phyloP scores from a whole-genome alignment of 2,113 vertebrate species.

The Lichenostomus cassidix region DNA sequence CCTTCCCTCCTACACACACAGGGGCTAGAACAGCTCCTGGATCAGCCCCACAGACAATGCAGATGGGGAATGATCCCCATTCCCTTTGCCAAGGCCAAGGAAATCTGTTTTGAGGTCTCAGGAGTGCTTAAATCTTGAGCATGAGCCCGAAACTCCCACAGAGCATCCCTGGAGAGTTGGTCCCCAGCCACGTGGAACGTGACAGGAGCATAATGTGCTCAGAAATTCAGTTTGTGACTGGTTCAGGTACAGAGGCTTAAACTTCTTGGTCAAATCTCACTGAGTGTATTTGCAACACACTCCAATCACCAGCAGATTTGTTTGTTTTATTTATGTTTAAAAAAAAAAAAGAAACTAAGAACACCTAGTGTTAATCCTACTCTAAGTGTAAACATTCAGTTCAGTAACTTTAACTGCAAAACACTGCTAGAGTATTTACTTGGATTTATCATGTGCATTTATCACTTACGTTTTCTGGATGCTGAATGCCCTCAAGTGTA shows the following conservation, averaged over 20 bases:
- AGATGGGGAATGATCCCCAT: not conserved
- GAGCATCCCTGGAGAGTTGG: not conserved
- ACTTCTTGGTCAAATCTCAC: not conserved
- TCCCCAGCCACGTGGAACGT: accelerated
- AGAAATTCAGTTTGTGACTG: not conserved
- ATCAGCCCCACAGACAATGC: not conserved
- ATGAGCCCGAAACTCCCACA: accelerated
- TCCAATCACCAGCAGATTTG: not conserved
- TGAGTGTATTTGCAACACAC: accelerated
- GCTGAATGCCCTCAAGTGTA: conserved; percentile 34
- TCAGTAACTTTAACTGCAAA: conserved; percentile 34
- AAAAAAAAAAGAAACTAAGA: not conserved
- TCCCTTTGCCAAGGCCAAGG: not conserved
- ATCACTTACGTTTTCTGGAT: not conserved
- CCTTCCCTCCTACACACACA: not conserved
- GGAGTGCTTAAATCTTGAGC: not conserved
- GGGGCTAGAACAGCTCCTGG: not conserved
- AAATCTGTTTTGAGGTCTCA: not conserved
- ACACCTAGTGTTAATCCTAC: not conserved
- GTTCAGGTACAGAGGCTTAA: not conserved
- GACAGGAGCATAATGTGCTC: accelerated
- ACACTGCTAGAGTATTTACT: conserved; percentile 3
- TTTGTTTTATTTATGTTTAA: not conserved
- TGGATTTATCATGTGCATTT: conserved; percentile 22
- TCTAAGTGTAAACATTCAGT: conserved; percentile 56